Evolutionary conservation across 2,888 invertebrate genomes (phyloP), one percentile per base, ranked within the genome.

Genomic region (Agriotes lineatus): DNA sequence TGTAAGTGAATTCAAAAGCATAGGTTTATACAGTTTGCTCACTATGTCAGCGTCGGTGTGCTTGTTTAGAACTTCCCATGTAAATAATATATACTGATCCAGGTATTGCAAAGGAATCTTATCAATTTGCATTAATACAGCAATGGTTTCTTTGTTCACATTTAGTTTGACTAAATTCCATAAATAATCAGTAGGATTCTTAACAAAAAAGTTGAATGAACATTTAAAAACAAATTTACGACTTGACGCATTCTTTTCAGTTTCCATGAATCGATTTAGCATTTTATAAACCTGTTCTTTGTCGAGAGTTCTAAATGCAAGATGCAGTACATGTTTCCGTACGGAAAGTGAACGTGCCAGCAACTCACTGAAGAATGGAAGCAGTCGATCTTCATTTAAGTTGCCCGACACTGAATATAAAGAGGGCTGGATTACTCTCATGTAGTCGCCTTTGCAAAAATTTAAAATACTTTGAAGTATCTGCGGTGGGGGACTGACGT

Each of bases 311-410:
- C 50, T 65, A 45, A 63, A 61, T n/a, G 57, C 35, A 9, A 73
- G 35, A 45, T 52, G 54, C 7, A 71, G 42, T 12, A 59, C 62
- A 39, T 69, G 71, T 61, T 73, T 73, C 9, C 65, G 60, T 7
- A 67, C 44, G 1, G 71, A 71, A 20, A 69, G 61, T 3, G 64
- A 45, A 7, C 44, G 37, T 44, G 48, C 19, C 7, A 12, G 22
- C 12, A 73, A 52, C 50, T 48, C 20, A 12, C 12, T 9, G 1
- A 72, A 52, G 35, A 69, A 58, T 6, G n/a, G 12, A 1, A 16
- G 2, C 10, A 71, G 20, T 54, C 63, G 45, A 12, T 44, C 42
- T 61, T 73, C 72, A 9, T 63, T 63, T n/a, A 67, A 52, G 12
- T 59, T 35, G 16, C 42, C 39, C n/a, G 37, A 56, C 3, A 66